Base-by-base conservation (phyloP, 2,797 vertebrate genomes). In the Oryzias dopingdopingensis region DNA sequence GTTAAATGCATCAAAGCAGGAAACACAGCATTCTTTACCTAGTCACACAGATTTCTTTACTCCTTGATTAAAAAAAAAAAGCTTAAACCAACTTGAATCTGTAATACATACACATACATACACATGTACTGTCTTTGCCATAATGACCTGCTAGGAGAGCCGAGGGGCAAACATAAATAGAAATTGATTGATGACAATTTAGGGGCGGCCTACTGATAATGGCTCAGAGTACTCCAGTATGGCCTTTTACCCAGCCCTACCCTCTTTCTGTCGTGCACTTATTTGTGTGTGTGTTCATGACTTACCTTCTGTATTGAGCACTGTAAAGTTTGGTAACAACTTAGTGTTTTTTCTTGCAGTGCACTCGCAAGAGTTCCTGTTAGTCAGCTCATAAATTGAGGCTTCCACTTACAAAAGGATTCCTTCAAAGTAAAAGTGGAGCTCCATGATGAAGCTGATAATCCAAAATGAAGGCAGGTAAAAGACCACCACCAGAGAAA, bases 161-260 rank as follows among this genome's bases (percentile, higher is more conserved):
- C 60, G 58, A 69, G 54, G 20, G 45, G 51, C 55, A 41, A 70
- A 67, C 44, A 20, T 8, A 46, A 18, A 41, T 68, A 68, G 29
- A 86, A 87, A 84, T 74, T 83, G 80, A 76, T 7, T 6, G 32
- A 56, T 73, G 37, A 32, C 59, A 54, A 26, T 68, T 64, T 48
- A 52, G 26, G 56, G 59, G 48, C 50, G 49, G 51, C 48, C 48
- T 41, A 40, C 56, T 61, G 74, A 83, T 80, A 67, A 76, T 24
- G 26, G 54, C 24, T 42, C 14, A 53, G 59, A 59, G 62, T 58
- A 63, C 74, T 86, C 52, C 49, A 72, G 56, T 42, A 44, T 73
- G 70, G 56, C 76, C 76, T 84, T 80, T 84, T 17, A 78, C 68
- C 51, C 71, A 61, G 42, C n/a, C 40, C 55, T 22, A 26, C 42